Percentiles rank a stretch among this genome's conserved stretches.
These are phyloP conservation scores for Carettochelys insculpta DNA, from an alignment of 2,113 vertebrate genomes.

Conservation along the genomic window DNA sequence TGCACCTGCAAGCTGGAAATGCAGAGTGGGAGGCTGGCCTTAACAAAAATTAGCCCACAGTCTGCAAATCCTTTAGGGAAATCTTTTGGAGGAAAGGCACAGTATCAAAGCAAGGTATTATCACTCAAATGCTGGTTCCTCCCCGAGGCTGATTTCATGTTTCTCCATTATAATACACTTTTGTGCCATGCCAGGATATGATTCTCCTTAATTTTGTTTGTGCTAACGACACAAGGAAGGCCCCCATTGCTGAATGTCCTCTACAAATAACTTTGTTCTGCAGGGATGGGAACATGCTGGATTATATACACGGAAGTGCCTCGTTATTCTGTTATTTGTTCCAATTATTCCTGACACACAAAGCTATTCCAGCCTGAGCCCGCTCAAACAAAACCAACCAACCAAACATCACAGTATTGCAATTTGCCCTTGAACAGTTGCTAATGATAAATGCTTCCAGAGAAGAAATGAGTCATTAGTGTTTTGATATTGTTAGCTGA, in stretches of 20 bases:
- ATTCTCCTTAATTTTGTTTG: not conserved
- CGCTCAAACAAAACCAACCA: not conserved
- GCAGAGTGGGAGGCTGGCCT: not conserved
- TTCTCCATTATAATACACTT: not conserved
- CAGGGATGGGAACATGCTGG: not conserved
- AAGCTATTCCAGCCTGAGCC: not conserved
- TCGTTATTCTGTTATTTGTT: rapidly evolving
- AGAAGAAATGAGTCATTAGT: not conserved
- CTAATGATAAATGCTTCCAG: not conserved
- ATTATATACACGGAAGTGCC: not conserved
- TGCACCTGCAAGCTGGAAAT: not conserved
- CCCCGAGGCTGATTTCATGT: not conserved
- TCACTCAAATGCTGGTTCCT: not conserved
- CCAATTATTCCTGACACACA: not conserved
- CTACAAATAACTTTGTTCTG: not conserved
- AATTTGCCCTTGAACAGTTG: not conserved
- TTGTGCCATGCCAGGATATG: not conserved
- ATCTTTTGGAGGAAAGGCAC: not conserved
- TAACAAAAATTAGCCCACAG: not conserved
- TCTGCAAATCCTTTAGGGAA: not conserved
- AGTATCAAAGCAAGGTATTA: slow-evolving; percentile 2
- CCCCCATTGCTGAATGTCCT: not conserved
- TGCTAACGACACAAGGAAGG: not conserved
- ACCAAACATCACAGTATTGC: not conserved
- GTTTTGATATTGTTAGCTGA: not conserved